Evolutionary conservation across 1,140 invertebrate genomes (phyloP), one percentile per base, ranked within the genome.

Genomic region (Drosophila yakuba): DNA sequence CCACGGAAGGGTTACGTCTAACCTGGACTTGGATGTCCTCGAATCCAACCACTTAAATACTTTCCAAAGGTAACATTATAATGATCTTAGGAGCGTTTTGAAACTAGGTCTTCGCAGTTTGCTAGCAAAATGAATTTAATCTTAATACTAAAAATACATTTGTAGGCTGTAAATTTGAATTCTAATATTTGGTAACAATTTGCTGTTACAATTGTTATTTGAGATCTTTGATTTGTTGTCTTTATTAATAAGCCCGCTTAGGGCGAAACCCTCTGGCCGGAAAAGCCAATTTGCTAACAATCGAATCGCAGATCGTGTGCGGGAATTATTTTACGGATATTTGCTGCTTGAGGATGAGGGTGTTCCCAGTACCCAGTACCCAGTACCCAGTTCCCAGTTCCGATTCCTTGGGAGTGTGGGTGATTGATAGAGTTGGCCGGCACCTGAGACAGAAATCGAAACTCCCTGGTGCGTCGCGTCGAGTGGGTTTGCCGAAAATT

Each of bases 401-500:
- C 28, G 7, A 32, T 8, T 32, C 28, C 28, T 0, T 7, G 7
- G 14, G 35, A 32, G 44, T 15, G 15, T 23, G 64, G 62, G 68
- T 71, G 68, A 71, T 71, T 71, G 68, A 71, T 63, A 63, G 60
- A 63, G 61, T 50, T 66, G 15, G 35, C 63, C 48, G 64, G 59
- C 76, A 77, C 82, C 81, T 86, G 41, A 45, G 58, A 23, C 41
- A 52, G 60, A 71, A 55, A 56, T 59, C 59, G 62, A 32, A 61
- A 32, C 28, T 45, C 56, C 55, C 44, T 44, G 45, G 55, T 50
- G 63, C 32, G 47, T 35, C 44, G 63, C 32, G 47, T 35, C 41
- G 58, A 41, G 63, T 64, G 74, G 82, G 80, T 78, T 69, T 86
- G 82, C 62, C 44, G 60, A 79, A 89, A 88, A 86, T 88, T 83